These are phyloP conservation scores for Myotis myotis DNA, from an alignment of 2,797 vertebrate genomes.

Conservation along the genomic window DNA sequence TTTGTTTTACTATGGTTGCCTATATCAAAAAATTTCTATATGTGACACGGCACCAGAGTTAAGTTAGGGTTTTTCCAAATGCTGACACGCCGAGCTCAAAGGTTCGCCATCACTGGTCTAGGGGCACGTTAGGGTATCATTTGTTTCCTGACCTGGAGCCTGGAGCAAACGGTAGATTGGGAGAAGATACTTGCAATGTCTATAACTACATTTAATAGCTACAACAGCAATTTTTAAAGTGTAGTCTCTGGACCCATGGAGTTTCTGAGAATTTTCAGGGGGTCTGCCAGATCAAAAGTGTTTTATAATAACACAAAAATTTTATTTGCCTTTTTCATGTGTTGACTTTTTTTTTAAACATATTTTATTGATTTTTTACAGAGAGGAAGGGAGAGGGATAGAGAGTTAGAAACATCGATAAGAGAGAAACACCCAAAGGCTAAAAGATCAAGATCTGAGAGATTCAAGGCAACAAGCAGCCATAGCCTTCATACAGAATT, in stretches of 20 bases:
- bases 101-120: too few relatives aligned
- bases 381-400: too few relatives aligned
- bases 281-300: neutral
- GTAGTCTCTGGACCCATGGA: neutral
- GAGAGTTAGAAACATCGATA: too few relatives aligned
- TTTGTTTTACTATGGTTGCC: too few relatives aligned
- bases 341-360: neutral
- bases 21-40: too few relatives aligned
- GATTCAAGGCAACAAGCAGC: conserved; percentile 86
- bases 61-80: too few relatives aligned
- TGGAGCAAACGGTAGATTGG: neutral
- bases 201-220: neutral
- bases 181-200: neutral
- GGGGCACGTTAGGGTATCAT: neutral
- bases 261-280: neutral
- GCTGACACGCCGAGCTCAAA: too few relatives aligned
- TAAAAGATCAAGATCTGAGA: conserved; percentile 77
- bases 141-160: neutral
- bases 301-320: neutral
- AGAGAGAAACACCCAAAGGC: conserved; percentile 56
- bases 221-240: neutral
- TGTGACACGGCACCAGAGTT: too few relatives aligned
- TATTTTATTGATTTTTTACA: too few relatives aligned
- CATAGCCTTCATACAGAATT: conserved; percentile 86
- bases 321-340: neutral